These are phyloP conservation scores for Rutilus rutilus DNA, from an alignment of 2,113 vertebrate species.

Conservation along the genomic window DNA sequence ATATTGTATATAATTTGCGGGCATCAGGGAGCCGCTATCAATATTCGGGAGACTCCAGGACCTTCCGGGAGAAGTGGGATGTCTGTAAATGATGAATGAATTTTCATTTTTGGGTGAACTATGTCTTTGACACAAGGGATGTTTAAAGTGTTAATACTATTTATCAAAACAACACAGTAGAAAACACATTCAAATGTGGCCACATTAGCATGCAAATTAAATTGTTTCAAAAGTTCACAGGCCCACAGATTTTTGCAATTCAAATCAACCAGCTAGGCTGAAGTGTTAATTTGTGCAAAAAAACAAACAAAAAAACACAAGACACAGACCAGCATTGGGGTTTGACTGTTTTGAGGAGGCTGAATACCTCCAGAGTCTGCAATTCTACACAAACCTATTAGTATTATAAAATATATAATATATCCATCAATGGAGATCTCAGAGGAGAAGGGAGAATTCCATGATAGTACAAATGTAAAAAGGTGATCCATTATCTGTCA, in stretches of 20 bases:
- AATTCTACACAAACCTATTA: neutral
- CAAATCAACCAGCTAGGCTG: slow-evolving; percentile 5
- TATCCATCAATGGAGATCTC: neutral
- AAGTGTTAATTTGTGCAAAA: slow-evolving; percentile 4
- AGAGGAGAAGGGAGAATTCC: neutral
- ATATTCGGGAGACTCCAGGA: too few species aligned
- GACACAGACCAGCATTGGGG: neutral
- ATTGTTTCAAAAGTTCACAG: slow-evolving; percentile 26
- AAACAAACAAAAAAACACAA: neutral
- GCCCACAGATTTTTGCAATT: slow-evolving; percentile 35
- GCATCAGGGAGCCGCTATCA: too few species aligned
- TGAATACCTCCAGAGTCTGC: neutral
- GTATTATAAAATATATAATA: neutral
- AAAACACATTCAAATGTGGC: neutral
- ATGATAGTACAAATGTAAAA: neutral
- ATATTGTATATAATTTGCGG: too few species aligned
- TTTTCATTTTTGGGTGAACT: neutral
- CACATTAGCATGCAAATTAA: slow-evolving; percentile 6
- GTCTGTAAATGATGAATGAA: neutral
- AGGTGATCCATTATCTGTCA: neutral
- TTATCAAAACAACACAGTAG: neutral
- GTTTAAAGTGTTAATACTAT: neutral
- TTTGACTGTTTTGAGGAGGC: neutral
- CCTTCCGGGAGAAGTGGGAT: too few species aligned
- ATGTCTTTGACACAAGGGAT: neutral